Percentiles rank a stretch among this genome's conserved stretches.
phyloP scores from a whole-genome alignment of 2,888 invertebrate genomes.

The Campopleginae sp. region DNA sequence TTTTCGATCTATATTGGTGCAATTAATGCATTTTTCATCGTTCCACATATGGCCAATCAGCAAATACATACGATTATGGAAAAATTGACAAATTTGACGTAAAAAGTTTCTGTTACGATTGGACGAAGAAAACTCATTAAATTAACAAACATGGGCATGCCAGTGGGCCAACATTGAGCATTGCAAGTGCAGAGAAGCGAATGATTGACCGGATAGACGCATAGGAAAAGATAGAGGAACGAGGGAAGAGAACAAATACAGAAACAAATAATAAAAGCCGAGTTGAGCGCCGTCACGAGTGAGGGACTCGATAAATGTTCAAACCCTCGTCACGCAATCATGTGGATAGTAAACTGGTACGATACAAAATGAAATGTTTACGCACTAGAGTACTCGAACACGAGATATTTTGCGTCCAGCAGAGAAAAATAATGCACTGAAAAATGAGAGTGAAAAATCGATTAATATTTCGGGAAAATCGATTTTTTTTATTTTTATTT shows the following conservation, averaged over 20 bases:
- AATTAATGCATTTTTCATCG: not conserved
- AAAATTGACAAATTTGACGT: not conserved
- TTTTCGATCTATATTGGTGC: not conserved
- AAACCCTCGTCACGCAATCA: conserved; percentile 56
- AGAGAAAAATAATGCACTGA: not conserved
- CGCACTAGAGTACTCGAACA: not conserved
- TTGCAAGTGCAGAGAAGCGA: conserved; percentile 13
- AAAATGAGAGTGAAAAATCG: not conserved
- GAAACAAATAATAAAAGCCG: conserved; percentile 26
- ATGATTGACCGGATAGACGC: conserved; percentile 51
- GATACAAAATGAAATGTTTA: conserved; percentile 20
- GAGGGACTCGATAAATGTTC: conserved; percentile 60
- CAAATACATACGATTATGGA: not conserved
- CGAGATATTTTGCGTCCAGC: not conserved
- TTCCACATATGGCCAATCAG: not conserved
- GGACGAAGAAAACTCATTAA: not conserved
- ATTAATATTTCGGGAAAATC: not conserved
- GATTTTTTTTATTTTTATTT: too few relatives aligned
- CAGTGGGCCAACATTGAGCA: conserved; percentile 14
- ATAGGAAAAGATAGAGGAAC: conserved; percentile 19
- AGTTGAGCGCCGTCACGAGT: conserved; percentile 41
- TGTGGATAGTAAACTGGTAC: conserved; percentile 47
- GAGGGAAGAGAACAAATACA: conserved; percentile 31
- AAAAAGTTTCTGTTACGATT: not conserved
- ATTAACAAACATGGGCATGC: not conserved